phyloP scores from a whole-genome alignment of 2,797 vertebrate species.

The Chelidonichthys spinosus region DNA sequence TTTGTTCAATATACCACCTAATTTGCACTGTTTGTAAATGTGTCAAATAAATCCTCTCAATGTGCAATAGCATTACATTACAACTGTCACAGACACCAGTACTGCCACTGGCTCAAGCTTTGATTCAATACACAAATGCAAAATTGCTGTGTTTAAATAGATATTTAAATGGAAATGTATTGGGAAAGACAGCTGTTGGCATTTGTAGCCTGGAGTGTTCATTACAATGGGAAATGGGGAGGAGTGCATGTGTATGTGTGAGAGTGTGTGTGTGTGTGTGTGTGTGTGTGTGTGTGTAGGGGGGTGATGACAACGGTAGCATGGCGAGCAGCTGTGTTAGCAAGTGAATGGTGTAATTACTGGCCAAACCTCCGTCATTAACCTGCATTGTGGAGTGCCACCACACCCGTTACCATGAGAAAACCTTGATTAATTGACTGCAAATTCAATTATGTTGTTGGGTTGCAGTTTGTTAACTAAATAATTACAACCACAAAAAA shows the following conservation, averaged over 20 bases:
- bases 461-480: slow-evolving; percentile 87
- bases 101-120: slow-evolving; percentile 43
- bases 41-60: slow-evolving; percentile 52
- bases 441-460: slow-evolving; percentile 91
- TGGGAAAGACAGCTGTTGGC: slow-evolving; percentile 82
- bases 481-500: slow-evolving; percentile 75
- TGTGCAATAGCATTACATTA: slow-evolving; percentile 48
- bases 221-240: slow-evolving; percentile 93
- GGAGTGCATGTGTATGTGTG: slow-evolving; percentile 64
- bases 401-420: slow-evolving; percentile 96
- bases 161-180: slow-evolving; percentile 83
- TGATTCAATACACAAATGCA: slow-evolving; percentile 76
- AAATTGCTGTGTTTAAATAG: slow-evolving; percentile 75
- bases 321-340: slow-evolving; percentile 92
- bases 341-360: slow-evolving; percentile 96
- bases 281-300: slow-evolving; percentile 61
- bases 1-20: slow-evolving; percentile 18
- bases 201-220: slow-evolving; percentile 89
- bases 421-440: slow-evolving; percentile 96
- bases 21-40: slow-evolving; percentile 51
- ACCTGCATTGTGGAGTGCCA: slow-evolving; percentile 91
- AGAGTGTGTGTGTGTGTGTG: slow-evolving; percentile 64
- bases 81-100: slow-evolving; percentile 42
- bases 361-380: slow-evolving; percentile 89
- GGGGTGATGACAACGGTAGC: slow-evolving; percentile 86